Evolutionary conservation across 1,140 invertebrate genomes (phyloP).

Genomic region (Calephelis virginiensis): DNA sequence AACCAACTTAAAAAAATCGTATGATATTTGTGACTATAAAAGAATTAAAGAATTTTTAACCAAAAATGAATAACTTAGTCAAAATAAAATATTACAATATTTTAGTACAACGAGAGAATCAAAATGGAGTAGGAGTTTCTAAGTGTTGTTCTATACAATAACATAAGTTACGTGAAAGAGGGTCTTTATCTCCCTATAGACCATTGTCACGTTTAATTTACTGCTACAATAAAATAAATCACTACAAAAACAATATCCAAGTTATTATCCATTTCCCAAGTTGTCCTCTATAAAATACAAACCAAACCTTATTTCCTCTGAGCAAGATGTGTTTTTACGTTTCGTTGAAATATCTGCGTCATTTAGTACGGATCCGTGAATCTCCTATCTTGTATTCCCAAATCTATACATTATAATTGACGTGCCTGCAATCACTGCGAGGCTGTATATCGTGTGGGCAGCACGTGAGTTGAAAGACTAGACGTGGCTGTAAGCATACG

Average conservation of each 20-base stretch:
- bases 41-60: too few relatives aligned
- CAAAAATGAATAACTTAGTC: too few relatives aligned
- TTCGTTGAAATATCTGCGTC: slow-evolving; percentile 16
- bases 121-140: neutral
- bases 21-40: too few relatives aligned
- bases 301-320: neutral
- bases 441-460: slow-evolving; percentile 45
- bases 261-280: slow-evolving; percentile 2
- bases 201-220: slow-evolving; percentile 16
- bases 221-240: slow-evolving; percentile 12
- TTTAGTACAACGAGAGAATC: too few relatives aligned
- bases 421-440: slow-evolving; percentile 53
- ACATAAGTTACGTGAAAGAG: neutral
- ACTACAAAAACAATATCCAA: slow-evolving; percentile 12
- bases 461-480: slow-evolving; percentile 47
- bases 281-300: neutral
- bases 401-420: slow-evolving; percentile 50
- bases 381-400: slow-evolving; percentile 37
- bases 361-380: slow-evolving; percentile 23
- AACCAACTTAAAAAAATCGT: too few relatives aligned
- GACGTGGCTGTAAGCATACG: slow-evolving; percentile 28
- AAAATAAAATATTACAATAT: too few relatives aligned
- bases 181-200: slow-evolving; percentile 2
- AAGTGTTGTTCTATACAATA: neutral
- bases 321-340: neutral